These are phyloP conservation scores for Cynaeus angustus DNA, from an alignment of 2,888 invertebrate species.

Conservation along the genomic window DNA sequence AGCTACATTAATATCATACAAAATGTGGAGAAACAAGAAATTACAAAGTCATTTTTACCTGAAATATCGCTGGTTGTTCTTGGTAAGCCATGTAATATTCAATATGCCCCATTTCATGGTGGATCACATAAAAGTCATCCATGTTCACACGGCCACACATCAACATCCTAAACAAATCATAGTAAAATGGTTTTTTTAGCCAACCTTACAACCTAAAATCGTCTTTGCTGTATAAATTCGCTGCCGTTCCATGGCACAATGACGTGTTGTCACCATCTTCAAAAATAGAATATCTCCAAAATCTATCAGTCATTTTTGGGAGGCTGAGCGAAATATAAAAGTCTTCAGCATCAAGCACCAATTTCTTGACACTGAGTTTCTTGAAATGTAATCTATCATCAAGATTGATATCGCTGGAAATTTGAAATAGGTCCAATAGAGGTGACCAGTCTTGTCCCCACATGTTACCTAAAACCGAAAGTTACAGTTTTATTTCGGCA, in stretches of 20 bases:
- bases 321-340: conserved; percentile 80
- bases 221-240: conserved; percentile 79
- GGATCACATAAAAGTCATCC: conserved; percentile 79
- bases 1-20: too few relatives aligned
- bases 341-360: conserved; percentile 78
- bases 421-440: conserved; percentile 75
- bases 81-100: conserved; percentile 83
- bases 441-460: conserved; percentile 84
- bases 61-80: conserved; percentile 77
- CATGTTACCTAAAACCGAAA: conserved; percentile 74
- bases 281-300: conserved; percentile 78
- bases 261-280: conserved; percentile 66
- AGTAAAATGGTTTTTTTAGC: too few relatives aligned
- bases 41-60: conserved; percentile 69
- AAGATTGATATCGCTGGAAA: conserved; percentile 71
- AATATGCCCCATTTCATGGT: conserved; percentile 85
- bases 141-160: conserved; percentile 77
- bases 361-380: conserved; percentile 73
- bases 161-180: conserved; percentile 75
- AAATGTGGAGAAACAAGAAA: not conserved
- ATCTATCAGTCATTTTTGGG: conserved; percentile 76
- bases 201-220: conserved; percentile 76
- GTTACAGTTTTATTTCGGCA: not conserved
- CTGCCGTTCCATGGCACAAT: conserved; percentile 82
- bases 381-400: conserved; percentile 73